phyloP scores from a whole-genome alignment of 2,113 vertebrate genomes.

The Pseudorectes ferrugineus region DNA sequence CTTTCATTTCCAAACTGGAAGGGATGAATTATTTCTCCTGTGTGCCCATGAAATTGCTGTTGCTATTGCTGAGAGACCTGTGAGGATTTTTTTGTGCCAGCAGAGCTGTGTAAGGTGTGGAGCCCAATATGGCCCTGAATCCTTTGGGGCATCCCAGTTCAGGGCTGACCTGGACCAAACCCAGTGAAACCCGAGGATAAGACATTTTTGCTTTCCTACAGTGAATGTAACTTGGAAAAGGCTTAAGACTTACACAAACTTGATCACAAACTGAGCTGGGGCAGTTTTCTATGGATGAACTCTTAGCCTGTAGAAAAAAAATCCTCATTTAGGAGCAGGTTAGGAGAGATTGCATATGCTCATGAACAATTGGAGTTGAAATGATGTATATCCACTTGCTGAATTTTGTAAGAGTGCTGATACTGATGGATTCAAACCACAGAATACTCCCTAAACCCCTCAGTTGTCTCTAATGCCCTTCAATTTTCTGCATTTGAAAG shows the following conservation, averaged over 20 bases:
- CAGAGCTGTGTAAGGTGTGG: neutral
- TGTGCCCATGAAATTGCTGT: neutral
- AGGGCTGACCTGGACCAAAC: neutral
- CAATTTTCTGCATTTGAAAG: neutral
- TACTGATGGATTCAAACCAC: neutral
- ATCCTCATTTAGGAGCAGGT: neutral
- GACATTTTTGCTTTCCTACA: neutral
- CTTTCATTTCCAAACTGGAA: neutral
- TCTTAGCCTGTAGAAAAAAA: neutral
- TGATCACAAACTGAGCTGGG: neutral
- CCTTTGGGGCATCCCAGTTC: neutral
- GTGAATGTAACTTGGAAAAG: neutral
- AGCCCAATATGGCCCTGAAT: neutral
- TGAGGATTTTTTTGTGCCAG: neutral
- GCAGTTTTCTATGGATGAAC: neutral
- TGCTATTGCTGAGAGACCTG: neutral
- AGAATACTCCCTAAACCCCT: neutral
- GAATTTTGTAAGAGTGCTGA: neutral
- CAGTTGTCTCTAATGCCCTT: neutral
- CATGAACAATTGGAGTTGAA: neutral
- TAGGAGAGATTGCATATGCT: neutral
- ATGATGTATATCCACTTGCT: neutral
- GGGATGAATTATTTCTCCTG: neutral
- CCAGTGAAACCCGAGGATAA: neutral
- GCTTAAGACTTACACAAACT: neutral